Evolutionary conservation across 2,113 vertebrate genomes (phyloP).

Genomic region (Rhinogobius similis): DNA sequence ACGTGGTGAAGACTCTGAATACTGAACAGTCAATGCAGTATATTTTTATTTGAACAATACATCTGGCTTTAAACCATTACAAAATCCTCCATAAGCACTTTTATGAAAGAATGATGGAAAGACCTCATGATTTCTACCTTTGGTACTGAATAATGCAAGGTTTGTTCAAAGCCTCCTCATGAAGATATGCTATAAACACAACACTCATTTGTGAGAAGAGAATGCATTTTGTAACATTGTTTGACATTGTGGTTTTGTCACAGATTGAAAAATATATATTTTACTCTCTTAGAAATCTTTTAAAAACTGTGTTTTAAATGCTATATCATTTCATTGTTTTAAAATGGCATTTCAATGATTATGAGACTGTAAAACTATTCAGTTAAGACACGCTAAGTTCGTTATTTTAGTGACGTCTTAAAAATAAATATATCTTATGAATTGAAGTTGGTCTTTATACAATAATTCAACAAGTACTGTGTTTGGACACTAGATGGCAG

Average conservation of each 20-base stretch:
- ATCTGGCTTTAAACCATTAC: constrained; percentile 58
- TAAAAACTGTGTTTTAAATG: constrained; percentile 66
- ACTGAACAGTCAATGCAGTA: constrained; percentile 39
- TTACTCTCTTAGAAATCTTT: constrained; percentile 61
- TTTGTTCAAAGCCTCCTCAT: constrained; percentile 37
- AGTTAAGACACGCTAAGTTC: constrained; percentile 60
- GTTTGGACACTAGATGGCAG: constrained; percentile 61
- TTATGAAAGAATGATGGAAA: constrained; percentile 33
- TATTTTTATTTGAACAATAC: constrained; percentile 62
- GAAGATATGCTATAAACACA: constrained; percentile 47
- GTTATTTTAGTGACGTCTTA: constrained; percentile 67
- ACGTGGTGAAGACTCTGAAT: constrained; percentile 60
- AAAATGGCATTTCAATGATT: constrained; percentile 53
- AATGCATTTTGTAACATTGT: constrained; percentile 59
- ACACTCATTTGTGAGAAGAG: constrained; percentile 46
- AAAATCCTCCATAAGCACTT: constrained; percentile 62
- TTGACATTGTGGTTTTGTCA: constrained; percentile 60
- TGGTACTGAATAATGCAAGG: constrained; percentile 50
- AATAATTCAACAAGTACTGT: not conserved
- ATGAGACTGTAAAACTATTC: constrained; percentile 41
- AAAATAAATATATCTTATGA: constrained; percentile 69
- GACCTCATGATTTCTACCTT: constrained; percentile 50
- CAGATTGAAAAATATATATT: constrained; percentile 28
- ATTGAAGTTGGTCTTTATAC: constrained; percentile 21
- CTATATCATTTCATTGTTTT: constrained; percentile 59